Conservation (phyloP, 2,797 vertebrate species). For the Zenarchopterus dispar region DNA sequence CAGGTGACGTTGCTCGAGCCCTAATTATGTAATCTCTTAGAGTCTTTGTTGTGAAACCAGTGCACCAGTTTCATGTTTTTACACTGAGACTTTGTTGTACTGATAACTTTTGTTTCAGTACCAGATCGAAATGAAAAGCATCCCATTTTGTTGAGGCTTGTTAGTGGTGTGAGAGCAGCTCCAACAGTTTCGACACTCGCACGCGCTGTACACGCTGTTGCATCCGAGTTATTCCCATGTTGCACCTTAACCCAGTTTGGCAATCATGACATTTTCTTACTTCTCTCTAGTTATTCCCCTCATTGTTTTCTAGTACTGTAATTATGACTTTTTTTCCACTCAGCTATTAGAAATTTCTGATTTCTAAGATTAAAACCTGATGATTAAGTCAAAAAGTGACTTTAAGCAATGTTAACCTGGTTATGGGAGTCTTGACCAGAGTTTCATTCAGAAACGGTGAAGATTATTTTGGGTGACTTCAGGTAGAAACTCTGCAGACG, state of each 20-base stretch:
- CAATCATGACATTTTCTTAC: conserved; percentile 33
- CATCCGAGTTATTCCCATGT: conserved; percentile 40
- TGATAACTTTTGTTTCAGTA: too few species aligned
- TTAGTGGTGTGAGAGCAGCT: neutral
- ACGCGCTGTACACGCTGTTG: too few species aligned
- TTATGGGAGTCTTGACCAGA: neutral
- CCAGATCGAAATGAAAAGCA: conserved; percentile 23
- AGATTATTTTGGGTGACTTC: conserved; percentile 16
- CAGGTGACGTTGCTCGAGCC: too few species aligned
- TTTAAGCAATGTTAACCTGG: neutral
- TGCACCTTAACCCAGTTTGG: conserved; percentile 38
- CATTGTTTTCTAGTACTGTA: conserved; percentile 1
- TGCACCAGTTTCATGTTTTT: too few species aligned
- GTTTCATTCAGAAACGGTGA: neutral
- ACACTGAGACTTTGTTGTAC: too few species aligned
- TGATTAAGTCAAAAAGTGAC: neutral
- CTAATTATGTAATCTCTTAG: too few species aligned
- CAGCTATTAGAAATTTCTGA: too few species aligned
- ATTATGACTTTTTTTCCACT: neutral
- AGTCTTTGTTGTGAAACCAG: too few species aligned
- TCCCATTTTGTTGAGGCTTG: neutral
- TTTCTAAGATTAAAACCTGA: neutral
- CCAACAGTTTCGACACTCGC: neutral
- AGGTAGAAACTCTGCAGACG: conserved; percentile 44
- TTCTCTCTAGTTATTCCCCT: conserved; percentile 49